Evolutionary conservation across 2,888 invertebrate genomes (phyloP), one percentile per base, ranked within the genome.

Genomic region (Aporophyla nigra): DNA sequence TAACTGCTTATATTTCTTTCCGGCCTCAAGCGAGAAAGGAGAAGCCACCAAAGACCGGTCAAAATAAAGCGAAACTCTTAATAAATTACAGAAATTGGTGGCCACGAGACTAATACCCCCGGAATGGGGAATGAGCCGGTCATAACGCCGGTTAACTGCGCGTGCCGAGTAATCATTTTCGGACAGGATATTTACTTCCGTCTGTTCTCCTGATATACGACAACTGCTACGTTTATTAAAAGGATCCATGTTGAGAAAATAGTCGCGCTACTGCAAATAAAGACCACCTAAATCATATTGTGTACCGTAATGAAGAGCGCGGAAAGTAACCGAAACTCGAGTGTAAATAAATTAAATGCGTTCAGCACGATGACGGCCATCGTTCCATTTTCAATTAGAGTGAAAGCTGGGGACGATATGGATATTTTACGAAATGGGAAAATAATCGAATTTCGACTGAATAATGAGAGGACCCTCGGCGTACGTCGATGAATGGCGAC

Each of bases 351-450:
- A 95, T 94, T 93, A 93, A 92, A 89, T 91, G 90, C 88, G 93
- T 93, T 92, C 93, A 92, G 87, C 84, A 86, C 88, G 90, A 88
- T 92, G 91, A 92, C 92, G 91, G 90, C 92, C 93, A 94, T 92
- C 91, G 91, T 91, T 92, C 94, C 94, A 91, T 95, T 95, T 94
- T 94, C 96, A 96, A 96, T 96, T 96, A 95, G 90, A 95, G 88
- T 94, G 91, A 96, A 94, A 96, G 96, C 95, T 89, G 92, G 94
- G 95, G 95, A 94, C 95, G 96, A 94, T 96, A 96, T 96, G 95
- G 96, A 96, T 96, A 96, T 96, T 96, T 95, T 95, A 93, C 91
- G 92, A 95, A 95, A 96, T 96, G 96, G 96, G 96, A 96, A 96
- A 95, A 96, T 96, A 96, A 96, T 96, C 96, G 95, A 96, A 96